Evolutionary conservation across 2,888 invertebrate species (phyloP), one percentile per base, ranked within the genome.

Genomic region (Leucozona laternaria): DNA sequence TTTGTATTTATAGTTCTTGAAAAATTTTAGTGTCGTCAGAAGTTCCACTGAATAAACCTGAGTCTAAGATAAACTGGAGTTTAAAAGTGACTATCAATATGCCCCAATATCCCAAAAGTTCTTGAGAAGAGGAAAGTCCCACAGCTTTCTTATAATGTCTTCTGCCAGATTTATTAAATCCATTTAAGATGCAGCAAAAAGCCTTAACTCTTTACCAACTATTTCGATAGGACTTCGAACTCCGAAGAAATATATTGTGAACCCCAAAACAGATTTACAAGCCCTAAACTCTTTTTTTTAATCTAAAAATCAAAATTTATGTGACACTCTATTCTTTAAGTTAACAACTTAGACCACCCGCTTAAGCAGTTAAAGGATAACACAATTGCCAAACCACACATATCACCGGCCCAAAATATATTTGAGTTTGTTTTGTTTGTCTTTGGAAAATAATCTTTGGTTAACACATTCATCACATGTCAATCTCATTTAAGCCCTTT

Each of bases 401-500:
- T 53, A 28, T 7, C 25, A 25, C 50, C 15, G 4, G 13, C 60
- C 64, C 13, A 53, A 48, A 28, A n/a, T 40, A 17, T 34, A 60
- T 28, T 11, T 5, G 20, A 66, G 50, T 58, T 34, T 22, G 13
- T 13, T 68, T 43, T 73, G 55, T 60, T 60, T 68, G 20, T 43
- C 40, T 50, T 66, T 48, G 22, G 22, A 25, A 11, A 43, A 57
- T 76, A 72, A 82, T 82, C 77, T 22, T 48, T 15, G 11, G 53
- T 55, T 71, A 76, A 79, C 84, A 58, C 80, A 57, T 53, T 55
- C 75, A 86, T 86, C 86, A 86, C 86, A 71, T 73, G 85, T 86
- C 82, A 86, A 86, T 86, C 86, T 82, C 70, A 76, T 57, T 31
- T 75, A 78, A 64, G 73, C 50, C 72, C 22, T 43, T 66, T 60